Conservation (phyloP, 2,888 invertebrate genomes). For the Meghimatium bilineatum region DNA sequence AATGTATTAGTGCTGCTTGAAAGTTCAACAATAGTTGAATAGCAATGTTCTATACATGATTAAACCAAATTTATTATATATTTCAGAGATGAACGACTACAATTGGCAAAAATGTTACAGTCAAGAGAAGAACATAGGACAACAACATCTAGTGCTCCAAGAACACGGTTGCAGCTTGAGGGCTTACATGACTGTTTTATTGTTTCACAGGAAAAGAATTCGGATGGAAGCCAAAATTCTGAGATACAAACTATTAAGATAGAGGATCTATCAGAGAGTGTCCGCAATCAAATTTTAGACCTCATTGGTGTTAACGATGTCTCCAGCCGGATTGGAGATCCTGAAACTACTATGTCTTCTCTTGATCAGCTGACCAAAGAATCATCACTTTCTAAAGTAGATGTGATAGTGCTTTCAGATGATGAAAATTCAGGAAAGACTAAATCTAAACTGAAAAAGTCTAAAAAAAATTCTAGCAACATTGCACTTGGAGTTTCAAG, state of each 20-base stretch:
- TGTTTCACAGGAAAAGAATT: background rate
- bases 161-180: slow-evolving; percentile 33
- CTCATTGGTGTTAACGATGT: slow-evolving; percentile 32
- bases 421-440: background rate
- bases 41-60: no score
- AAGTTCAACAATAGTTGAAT: no score
- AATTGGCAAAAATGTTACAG: slow-evolving; percentile 41
- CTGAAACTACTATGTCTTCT: background rate
- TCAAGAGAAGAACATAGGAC: slow-evolving; percentile 29
- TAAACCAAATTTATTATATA: background rate
- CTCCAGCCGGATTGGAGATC: background rate
- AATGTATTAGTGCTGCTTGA: no score
- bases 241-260: slow-evolving; percentile 34
- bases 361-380: background rate
- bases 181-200: slow-evolving; percentile 25
- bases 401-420: slow-evolving; percentile 25
- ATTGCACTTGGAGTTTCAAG: background rate
- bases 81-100: slow-evolving; percentile 39
- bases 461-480: background rate
- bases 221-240: background rate
- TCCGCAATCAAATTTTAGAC: slow-evolving; percentile 39
- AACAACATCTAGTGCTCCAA: background rate
- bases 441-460: background rate
- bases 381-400: background rate
- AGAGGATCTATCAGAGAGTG: slow-evolving; percentile 35